Evolutionary conservation across 2,113 vertebrate genomes (phyloP).

Genomic region (Chloroceryle aenea): DNA sequence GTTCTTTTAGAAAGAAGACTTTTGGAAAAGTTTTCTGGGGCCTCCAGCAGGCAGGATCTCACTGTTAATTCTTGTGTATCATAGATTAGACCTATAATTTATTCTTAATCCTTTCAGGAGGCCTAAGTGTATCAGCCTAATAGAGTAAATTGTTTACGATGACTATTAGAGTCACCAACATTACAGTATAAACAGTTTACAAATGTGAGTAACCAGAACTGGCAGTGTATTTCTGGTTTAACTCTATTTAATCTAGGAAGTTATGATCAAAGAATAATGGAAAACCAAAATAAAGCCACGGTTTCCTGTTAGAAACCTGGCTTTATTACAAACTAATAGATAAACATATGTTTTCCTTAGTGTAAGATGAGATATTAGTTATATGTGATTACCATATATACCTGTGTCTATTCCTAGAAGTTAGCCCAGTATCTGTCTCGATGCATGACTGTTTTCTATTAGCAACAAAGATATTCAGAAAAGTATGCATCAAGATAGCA

Average conservation of each 20-base stretch:
- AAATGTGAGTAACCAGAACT: background rate
- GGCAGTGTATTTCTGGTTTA: background rate
- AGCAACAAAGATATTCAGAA: background rate
- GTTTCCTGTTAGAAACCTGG: background rate
- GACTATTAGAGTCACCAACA: background rate
- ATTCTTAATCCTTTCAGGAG: background rate
- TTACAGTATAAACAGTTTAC: background rate
- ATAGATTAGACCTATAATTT: background rate
- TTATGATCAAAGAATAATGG: background rate
- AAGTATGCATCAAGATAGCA: background rate
- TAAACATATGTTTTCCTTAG: background rate
- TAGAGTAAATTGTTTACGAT: background rate
- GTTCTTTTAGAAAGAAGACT: background rate
- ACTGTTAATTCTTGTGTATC: background rate
- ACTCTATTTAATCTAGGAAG: background rate
- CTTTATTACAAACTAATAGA: background rate
- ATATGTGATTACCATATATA: background rate
- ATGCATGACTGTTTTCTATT: background rate
- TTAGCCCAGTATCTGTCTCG: background rate
- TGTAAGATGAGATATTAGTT: background rate
- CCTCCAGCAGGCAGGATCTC: background rate
- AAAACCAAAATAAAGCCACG: background rate
- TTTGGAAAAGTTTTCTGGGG: background rate
- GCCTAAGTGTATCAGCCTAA: background rate
- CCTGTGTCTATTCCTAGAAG: background rate